These are phyloP conservation scores for Hyperoplus lanceolatus DNA, from an alignment of 2,797 vertebrate genomes.

Conservation along the genomic window DNA sequence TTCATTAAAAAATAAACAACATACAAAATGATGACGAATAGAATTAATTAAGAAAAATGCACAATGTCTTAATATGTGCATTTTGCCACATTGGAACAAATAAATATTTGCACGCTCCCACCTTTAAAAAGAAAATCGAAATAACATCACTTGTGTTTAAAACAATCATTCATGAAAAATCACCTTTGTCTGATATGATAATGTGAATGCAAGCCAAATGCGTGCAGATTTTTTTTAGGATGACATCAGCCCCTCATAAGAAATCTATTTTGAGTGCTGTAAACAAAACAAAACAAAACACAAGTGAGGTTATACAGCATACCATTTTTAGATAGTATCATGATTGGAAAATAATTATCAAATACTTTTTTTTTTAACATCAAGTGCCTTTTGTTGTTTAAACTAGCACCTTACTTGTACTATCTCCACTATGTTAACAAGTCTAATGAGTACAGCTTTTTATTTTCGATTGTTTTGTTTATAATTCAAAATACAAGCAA, in stretches of 20 bases:
- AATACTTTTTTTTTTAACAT: constrained; percentile 46
- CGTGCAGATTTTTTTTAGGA: constrained; percentile 63
- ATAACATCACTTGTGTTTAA: constrained; percentile 88
- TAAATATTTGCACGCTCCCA: constrained; percentile 97
- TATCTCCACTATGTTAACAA: constrained; percentile 32
- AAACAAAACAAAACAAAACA: constrained; percentile 58
- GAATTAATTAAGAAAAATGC: constrained; percentile 85
- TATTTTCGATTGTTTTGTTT: constrained; percentile 46
- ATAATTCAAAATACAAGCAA: constrained; percentile 68
- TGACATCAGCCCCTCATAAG: constrained; percentile 47
- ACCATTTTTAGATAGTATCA: constrained; percentile 52
- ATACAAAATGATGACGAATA: constrained; percentile 82
- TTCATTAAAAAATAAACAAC: constrained; percentile 85
- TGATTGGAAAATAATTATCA: constrained; percentile 59
- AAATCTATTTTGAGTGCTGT: constrained; percentile 59
- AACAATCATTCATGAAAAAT: constrained; percentile 84
- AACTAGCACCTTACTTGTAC: constrained; percentile 70
- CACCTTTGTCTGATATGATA: constrained; percentile 71
- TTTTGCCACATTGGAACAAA: constrained; percentile 90
- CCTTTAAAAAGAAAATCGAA: constrained; percentile 86
- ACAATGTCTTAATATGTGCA: constrained; percentile 81
- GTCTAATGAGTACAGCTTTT: constrained; percentile 42
- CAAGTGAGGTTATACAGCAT: constrained; percentile 64
- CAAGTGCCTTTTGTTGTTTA: constrained; percentile 77
- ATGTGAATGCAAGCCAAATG: constrained; percentile 70